Base-by-base conservation (phyloP, 92 coral and sea anemone genomes). In the Parazoanthus atlanticus region DNA sequence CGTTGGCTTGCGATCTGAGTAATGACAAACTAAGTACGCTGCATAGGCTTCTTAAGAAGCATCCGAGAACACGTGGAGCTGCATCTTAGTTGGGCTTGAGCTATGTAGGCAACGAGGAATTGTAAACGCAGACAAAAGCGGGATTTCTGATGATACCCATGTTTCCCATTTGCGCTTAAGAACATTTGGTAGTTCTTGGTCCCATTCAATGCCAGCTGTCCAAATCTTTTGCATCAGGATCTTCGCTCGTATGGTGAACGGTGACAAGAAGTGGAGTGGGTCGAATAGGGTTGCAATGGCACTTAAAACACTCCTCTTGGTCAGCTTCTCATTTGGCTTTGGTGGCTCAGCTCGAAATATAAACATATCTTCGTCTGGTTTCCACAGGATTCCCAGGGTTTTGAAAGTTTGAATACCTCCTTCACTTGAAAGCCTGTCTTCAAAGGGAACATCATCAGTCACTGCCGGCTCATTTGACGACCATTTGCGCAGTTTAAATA, bases 201-300 rank as follows among this genome's bases (percentile, higher is more conserved):
- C 38, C 4, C 38, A 36, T 36, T 36, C 2, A 2, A 36, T 36
- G 38, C 4, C 3, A 36, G 38, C 3, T 36, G 38, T 36, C 38
- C 38, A 36, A 36, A 36, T 64, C 5, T 88, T 86, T 52, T 88
- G 86, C 87, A 93, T 88, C 2, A 90, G 88, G 31, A 93, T 73
- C 73, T 88, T 90, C 0, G 95, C 90, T 88, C 86, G 10, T 6
- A 93, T 70, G 17, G 89, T 83, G 79, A 90, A 89, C 13, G 83
- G 93, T 6, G 90, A 76, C 56, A 93, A 28, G 47, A 90, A 77
- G 3, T 36, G 4, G 38, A 36, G 38, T 2, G 38, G 38, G 38
- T 36, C 38, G 4, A 36, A 36, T 2, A 36, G 38, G 38, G 38
- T 36, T 36, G 38, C 38, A 36, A 2, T 36, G 38, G 38, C 38